Base-by-base conservation (phyloP, 2,888 invertebrate genomes). In the Diarsia rubi region DNA sequence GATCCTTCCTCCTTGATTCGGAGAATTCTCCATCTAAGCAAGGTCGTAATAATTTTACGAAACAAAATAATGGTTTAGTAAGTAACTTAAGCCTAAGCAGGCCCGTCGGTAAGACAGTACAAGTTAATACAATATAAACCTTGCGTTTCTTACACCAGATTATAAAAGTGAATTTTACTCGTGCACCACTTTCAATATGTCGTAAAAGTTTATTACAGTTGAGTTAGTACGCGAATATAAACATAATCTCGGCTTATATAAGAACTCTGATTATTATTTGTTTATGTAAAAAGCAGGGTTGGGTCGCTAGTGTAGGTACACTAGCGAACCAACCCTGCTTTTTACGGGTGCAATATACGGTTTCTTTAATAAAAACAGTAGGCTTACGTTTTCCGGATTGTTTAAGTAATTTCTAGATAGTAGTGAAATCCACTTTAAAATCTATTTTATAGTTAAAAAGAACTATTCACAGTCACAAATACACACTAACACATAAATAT, bases 181-280 rank as follows among this genome's bases (percentile, higher is more conserved):
- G 75, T 70, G 82, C 79, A 81, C 78, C 63, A 70, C 52, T 87
- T 87, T 75, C 88, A 84, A 88, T 88, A 83, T 69, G 87, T 89
- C 90, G 88, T 92, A 88, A 91, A n/a, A 92, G 67, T 86, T 91
- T 90, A 89, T 87, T 80, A 79, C 79, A 72, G 52, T 70, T 62
- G 68, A 76, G 73, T 79, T 79, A 81, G 78, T 83, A 64, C 76
- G 79, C 62, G 66, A 86, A 84, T 85, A 74, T 78, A 74, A 86
- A 87, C 73, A 85, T 80, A 78, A 75, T 86, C 75, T 69, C 37
- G 60, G 52, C 71, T 79, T 75, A 73, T 75, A 68, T 77, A 79
- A 78, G 37, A 24, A 12, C n/a, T 57, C 21, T 0, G 57, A 73
- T 85, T 84, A 73, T 79, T 75, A 82, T 73, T 78, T 82, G 74